Evolutionary conservation across 1,140 invertebrate genomes (phyloP), one percentile per base, ranked within the genome.

Genomic region (Caerostris darwini): DNA sequence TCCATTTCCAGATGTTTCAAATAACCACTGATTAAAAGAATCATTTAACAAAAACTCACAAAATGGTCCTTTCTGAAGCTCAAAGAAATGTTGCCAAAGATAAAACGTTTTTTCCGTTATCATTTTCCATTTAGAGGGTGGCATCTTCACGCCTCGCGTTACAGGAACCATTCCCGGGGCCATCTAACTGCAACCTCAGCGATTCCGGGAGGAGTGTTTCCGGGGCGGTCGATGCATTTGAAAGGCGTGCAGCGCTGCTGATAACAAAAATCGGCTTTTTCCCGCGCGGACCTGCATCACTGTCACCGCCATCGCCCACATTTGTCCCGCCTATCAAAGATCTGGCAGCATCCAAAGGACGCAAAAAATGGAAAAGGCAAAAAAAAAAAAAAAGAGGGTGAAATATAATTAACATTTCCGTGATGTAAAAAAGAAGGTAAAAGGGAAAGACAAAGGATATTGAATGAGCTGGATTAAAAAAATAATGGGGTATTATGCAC

Each of bases 181-280:
- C 34, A 77, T 77, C 71, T 50, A 77, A 77, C 71, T 50, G 10
- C 71, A 53, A 34, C 71, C 71, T 53, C 71, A 77, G 71, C 71
- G 10, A 77, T 53, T 77, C 8, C 53, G 61, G 71, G 50, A 10
- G 53, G 61, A 77, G 34, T 50, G 85, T 50, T 50, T 19, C 50
- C n/a, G 53, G 64, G 50, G 87, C 87, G 87, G 87, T 89, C 87
- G 87, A 89, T 89, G 71, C 71, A 69, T 89, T 89, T 56, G 61
- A 71, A 89, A 89, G 87, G 87, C 87, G 87, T 89, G 87, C 87
- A 69, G 6, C 17, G 34, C 7, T 69, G 64, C 87, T 89, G 87
- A 89, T 89, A 89, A 89, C 87, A 89, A 89, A 89, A 89, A 89
- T 89, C 87, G 87, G 87, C 87, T 89, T 89, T 67, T 64, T 89